Percentiles rank a stretch among this genome's conserved stretches.
Evolutionary conservation across 2,797 vertebrate genomes (phyloP).

Genomic region (Acridotheres tristis): DNA sequence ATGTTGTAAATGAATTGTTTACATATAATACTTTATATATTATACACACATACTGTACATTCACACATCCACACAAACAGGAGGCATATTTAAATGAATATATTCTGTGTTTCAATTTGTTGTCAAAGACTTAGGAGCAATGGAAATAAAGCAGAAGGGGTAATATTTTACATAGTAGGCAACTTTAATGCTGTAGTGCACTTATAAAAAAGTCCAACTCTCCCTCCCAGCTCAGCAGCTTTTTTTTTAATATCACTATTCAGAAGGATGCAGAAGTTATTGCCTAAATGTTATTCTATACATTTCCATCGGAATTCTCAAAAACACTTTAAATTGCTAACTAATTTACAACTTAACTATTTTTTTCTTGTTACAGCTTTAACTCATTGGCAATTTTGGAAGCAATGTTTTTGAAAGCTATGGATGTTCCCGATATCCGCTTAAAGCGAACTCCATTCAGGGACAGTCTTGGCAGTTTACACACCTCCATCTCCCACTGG

Average conservation of each 20-base stretch:
- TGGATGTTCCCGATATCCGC: slow-evolving; percentile 90
- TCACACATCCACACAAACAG: slow-evolving; percentile 74
- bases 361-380: slow-evolving; percentile 85
- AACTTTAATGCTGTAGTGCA: slow-evolving; percentile 88
- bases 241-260: slow-evolving; percentile 82
- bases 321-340: slow-evolving; percentile 90
- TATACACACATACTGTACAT: slow-evolving; percentile 74
- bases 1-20: slow-evolving; percentile 69
- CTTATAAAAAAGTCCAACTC: slow-evolving; percentile 81
- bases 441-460: slow-evolving; percentile 91
- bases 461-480: slow-evolving; percentile 91
- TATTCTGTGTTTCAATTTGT: slow-evolving; percentile 70
- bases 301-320: slow-evolving; percentile 86
- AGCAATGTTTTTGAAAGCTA: slow-evolving; percentile 94
- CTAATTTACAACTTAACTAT: slow-evolving; percentile 93
- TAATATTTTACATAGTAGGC: slow-evolving; percentile 80
- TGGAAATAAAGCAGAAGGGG: slow-evolving; percentile 79
- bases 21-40: slow-evolving; percentile 70
- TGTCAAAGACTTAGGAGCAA: slow-evolving; percentile 71
- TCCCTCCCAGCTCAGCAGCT: slow-evolving; percentile 80
- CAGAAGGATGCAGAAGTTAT: slow-evolving; percentile 91
- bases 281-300: slow-evolving; percentile 98
- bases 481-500: slow-evolving; percentile 94
- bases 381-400: slow-evolving; percentile 94
- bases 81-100: slow-evolving; percentile 72